Evolutionary conservation across 2,113 vertebrate species (phyloP), one percentile per base, ranked within the genome.

Genomic region (Tachysurus fulvidraco): DNA sequence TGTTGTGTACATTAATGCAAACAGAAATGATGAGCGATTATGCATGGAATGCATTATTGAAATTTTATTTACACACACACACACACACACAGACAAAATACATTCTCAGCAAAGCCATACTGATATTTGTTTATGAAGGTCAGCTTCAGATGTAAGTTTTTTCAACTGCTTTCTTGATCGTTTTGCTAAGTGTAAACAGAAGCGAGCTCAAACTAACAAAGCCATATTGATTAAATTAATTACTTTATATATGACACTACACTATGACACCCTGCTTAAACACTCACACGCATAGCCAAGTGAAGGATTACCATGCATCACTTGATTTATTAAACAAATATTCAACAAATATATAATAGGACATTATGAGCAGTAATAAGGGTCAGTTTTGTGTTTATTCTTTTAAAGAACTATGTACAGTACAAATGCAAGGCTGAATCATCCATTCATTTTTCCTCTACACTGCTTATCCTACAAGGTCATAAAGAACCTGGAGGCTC

Each of bases 1-100:
- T 76, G 21, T 25, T 76, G 50, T 76, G 73, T 52, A 52, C 73
- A 76, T 76, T 25, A 76, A 52, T 50, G 73, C 44, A 76, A 25
- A 69, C 12, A 74, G 71, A 44, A 74, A 74, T 44, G 71, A 74
- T 12, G 14, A 36, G 16, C 28, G 36, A 69, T 73, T 44, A 73
- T 23, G 8, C 69, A 52, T 52, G 13, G 21, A 76, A 50, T 76
- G 73, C 1, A 76, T 76, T n/a, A 76, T 6, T 52, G 13, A 76
- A 76, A 8, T n/a, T 76, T 12, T 7, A n/a, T 21, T 71, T 74
- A 44, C 44, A 25, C 41, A 74, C 71, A 73, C 69, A 74, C 69
- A 41, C 69, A 44, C 17, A 19, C 67, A 19, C 30, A 73, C n/a
- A n/a, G n/a, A n/a, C n/a, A n/a, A n/a, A n/a, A n/a, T n/a, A 10